Base-by-base conservation (phyloP, 2,113 vertebrate species). In the Petroica traversi region DNA sequence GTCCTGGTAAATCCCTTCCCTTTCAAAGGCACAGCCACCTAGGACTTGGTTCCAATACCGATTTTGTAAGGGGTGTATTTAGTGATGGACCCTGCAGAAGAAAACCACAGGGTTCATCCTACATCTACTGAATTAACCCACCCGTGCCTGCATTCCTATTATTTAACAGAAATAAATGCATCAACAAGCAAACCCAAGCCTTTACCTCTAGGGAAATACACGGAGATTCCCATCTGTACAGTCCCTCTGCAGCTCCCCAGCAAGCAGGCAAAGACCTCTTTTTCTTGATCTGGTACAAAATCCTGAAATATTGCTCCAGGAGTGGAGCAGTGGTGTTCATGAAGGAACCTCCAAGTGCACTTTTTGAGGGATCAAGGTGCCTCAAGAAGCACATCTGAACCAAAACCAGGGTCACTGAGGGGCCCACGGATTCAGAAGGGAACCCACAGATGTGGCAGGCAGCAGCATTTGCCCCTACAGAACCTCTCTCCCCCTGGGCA, bases 331-430 rank as follows among this genome's bases (percentile, higher is more conserved):
- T 4, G 1, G 26, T 1, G 0, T 0, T 31, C 4, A 8, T 1
- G 0, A 34, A 34, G 11, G 13, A 34, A 48, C 24, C 33, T 63
- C 33, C 59, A 36, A 0, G 6, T 6, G 36, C 41, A 5, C 19
- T 41, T 88, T 2, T 5, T 1, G 41, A 43, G 18, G 33, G 45
- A 81, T 31, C 3, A 6, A 5, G 38, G 49, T 18, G 40, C 33
- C 78, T 67, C 52, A 43, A 68, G 46, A 69, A 67, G 19, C 0
- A 0, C 0, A 0, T 54, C n/a, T 80, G 34, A 85, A 67, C 9
- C 2, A 1, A 43, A 19, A 29, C 2, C 34, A 7, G 6, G 1
- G 20, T 19, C 8, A 4, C 52, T 9, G 23, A 0, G 0, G 45
- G 40, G 9, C 26, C 25, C 64, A 34, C 0, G 0, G 46, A 49